These are phyloP conservation scores for rat (Rattus norvegicus) DNA, from an alignment of 2,113 vertebrate genomes.

Conservation along the genomic window GRCr8 NC_086028.1:58286501-58287000, in stretches of 20 bases:
- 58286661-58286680: not conserved
- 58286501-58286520: not conserved
- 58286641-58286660: not conserved
- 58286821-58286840: not conserved
- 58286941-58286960: not conserved
- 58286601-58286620: not conserved
- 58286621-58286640: not conserved
- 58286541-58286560: not conserved
- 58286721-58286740: not conserved
- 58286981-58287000: not conserved
- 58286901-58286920: not conserved
- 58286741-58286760: not conserved
- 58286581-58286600: not conserved
- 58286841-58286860: accelerated
- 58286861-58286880: not conserved
- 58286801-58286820: not conserved
- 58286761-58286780: not conserved
- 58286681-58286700: not conserved
- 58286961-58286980: not conserved
- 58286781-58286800: not conserved
- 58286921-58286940: not conserved
- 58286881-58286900: not conserved
- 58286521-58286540: not conserved
- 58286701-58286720: not conserved
- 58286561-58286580: not conserved